phyloP scores from a whole-genome alignment of 37 sponge, comb jelly and placozoan species.

The Chondrilla cf. caribensis region DNA sequence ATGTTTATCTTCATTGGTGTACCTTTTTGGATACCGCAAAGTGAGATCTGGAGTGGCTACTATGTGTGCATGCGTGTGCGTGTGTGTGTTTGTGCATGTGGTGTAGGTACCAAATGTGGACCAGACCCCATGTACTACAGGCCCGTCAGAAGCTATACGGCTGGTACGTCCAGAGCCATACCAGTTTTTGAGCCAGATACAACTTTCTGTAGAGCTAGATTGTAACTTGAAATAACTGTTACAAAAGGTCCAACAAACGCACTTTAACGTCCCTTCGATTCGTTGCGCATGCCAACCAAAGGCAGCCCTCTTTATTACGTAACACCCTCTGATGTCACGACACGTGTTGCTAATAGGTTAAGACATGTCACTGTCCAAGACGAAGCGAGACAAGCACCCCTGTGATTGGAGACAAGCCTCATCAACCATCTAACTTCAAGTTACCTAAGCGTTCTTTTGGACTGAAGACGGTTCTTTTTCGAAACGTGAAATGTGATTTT shows the following conservation, averaged over 20 bases:
- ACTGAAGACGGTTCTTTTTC: too few species aligned
- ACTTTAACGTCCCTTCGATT: not conserved
- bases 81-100: too few species aligned
- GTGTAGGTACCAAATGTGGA: too few species aligned
- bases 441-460: too few species aligned
- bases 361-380: slow-evolving; percentile 10
- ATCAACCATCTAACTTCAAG: too few species aligned
- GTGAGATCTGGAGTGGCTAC: too few species aligned
- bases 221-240: not conserved
- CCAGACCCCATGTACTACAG: not conserved
- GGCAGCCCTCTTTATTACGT: not conserved
- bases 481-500: too few species aligned
- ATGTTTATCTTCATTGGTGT: too few species aligned
- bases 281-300: too few species aligned
- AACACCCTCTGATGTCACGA: slow-evolving; percentile 9
- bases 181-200: not conserved
- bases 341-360: too few species aligned
- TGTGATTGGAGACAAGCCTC: slow-evolving; percentile 18
- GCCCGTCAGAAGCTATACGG: not conserved
- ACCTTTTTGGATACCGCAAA: too few species aligned
- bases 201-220: not conserved
- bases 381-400: slow-evolving; percentile 22
- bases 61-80: too few species aligned
- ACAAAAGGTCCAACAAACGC: not conserved
- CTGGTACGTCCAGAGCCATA: not conserved